phyloP scores from a whole-genome alignment of 2,888 invertebrate species.

The Tromatobia lineatoria region DNA sequence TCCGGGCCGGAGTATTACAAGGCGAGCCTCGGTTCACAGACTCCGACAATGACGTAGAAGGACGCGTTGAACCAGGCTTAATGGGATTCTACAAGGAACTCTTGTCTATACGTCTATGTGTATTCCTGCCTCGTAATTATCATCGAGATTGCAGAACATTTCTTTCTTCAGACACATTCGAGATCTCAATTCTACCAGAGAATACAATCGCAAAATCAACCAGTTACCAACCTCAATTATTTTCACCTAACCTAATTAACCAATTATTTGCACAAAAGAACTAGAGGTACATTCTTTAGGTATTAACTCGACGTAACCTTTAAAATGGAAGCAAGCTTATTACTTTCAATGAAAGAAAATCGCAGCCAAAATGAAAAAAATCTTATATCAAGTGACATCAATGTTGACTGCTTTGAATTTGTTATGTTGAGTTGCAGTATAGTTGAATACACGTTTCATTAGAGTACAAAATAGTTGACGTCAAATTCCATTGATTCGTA shows the following conservation, averaged over 20 bases:
- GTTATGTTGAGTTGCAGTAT: neutral
- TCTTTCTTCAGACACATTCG: constrained; percentile 30
- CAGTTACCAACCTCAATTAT: neutral
- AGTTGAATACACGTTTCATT: constrained; percentile 30
- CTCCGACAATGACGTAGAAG: constrained; percentile 61
- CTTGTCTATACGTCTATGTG: neutral
- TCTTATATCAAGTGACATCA: too few species aligned
- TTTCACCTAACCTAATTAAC: neutral
- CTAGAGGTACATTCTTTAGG: neutral
- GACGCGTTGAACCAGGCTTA: constrained; percentile 60
- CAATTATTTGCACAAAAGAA: neutral
- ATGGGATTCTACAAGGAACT: constrained; percentile 61
- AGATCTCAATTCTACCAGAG: constrained; percentile 2
- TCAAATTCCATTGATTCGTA: constrained; percentile 56
- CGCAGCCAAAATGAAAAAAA: too few species aligned
- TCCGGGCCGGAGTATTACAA: constrained; percentile 65
- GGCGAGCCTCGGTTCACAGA: constrained; percentile 51
- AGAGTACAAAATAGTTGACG: constrained; percentile 18
- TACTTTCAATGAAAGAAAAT: too few species aligned
- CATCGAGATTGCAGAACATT: constrained; percentile 36
- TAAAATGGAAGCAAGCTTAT: too few species aligned
- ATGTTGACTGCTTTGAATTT: too few species aligned
- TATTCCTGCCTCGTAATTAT: constrained; percentile 33
- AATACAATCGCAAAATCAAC: neutral
- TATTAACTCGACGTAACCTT: neutral